These are phyloP conservation scores for Anguilla japonica DNA, from an alignment of 2,113 vertebrate species.

Conservation along the genomic window DNA sequence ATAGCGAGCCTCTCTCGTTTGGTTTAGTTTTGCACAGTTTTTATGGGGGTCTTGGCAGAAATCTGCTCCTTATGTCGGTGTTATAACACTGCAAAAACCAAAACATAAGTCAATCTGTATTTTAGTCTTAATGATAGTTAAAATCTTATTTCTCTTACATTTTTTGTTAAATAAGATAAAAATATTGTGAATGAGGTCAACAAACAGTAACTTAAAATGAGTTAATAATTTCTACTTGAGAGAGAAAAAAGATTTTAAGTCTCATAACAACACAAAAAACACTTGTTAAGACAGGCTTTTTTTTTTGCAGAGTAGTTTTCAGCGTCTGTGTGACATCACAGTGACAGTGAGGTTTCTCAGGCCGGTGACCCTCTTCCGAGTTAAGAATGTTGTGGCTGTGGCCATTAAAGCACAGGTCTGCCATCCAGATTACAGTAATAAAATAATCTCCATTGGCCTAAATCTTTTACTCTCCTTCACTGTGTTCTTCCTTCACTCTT, in stretches of 20 bases:
- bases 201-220: no score
- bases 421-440: conserved; percentile 28
- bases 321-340: conserved; percentile 38
- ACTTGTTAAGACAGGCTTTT: no score
- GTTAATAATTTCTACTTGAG: no score
- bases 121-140: no score
- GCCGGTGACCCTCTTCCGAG: conserved; percentile 26
- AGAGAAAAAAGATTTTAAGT: no score
- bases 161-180: no score
- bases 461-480: neutral
- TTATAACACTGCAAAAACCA: no score
- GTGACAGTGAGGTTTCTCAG: conserved; percentile 41
- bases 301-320: conserved; percentile 35
- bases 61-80: neutral
- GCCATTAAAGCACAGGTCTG: conserved; percentile 19
- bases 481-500: neutral
- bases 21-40: conserved; percentile 32
- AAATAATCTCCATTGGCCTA: conserved; percentile 15
- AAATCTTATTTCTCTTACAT: no score
- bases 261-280: neutral
- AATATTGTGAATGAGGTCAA: no score
- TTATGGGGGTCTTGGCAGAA: conserved; percentile 39
- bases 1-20: conserved; percentile 29
- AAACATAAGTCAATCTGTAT: no score
- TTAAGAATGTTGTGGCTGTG: neutral